A percentile compares a stretch with the other conserved stretches of the same genome.
phyloP scores from a whole-genome alignment of 1,140 invertebrate genomes.

The Bombus ignitus region DNA sequence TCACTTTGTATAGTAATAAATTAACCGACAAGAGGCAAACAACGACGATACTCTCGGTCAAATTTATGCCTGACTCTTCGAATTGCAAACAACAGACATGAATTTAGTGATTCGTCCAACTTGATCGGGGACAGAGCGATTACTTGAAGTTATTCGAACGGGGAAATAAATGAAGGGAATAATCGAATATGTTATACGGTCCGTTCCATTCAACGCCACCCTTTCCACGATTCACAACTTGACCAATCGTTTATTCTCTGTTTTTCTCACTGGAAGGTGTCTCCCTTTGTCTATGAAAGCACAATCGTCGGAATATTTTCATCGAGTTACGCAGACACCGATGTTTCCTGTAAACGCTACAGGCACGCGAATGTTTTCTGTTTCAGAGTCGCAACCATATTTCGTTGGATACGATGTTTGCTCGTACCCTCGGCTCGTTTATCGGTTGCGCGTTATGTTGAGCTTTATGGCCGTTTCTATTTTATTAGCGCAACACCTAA shows the following conservation, averaged over 20 bases:
- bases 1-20: constrained; percentile 4
- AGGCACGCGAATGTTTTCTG: neutral
- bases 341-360: too few relatives aligned
- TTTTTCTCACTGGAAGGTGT: neutral
- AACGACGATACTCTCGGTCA: neutral
- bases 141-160: neutral
- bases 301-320: constrained; percentile 14
- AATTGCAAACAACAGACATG: neutral
- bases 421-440: constrained; percentile 26
- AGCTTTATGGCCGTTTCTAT: constrained; percentile 42
- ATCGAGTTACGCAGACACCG: neutral
- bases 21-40: neutral
- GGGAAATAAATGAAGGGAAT: neutral
- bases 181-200: neutral
- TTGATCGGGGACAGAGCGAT: neutral
- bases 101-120: neutral
- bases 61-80: neutral
- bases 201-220: neutral
- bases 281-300: neutral
- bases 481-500: constrained; percentile 48
- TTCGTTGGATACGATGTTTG: constrained; percentile 14
- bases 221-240: neutral
- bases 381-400: neutral
- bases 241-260: neutral
- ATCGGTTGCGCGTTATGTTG: constrained; percentile 34